phyloP scores from a whole-genome alignment of 2,888 invertebrate species.

The Oasisia sp. region DNA sequence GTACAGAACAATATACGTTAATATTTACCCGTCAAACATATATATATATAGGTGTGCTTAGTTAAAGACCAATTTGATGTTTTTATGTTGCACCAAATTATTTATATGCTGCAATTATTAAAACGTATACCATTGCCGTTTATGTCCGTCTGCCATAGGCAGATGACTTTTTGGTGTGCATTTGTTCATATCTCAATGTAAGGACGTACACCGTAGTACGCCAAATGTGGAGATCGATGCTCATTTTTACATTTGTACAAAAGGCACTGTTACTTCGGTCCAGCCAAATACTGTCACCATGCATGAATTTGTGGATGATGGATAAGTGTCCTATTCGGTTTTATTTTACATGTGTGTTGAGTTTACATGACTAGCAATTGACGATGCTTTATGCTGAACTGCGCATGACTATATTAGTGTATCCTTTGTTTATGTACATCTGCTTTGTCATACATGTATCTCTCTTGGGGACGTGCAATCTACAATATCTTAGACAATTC shows the following conservation, averaged over 20 bases:
- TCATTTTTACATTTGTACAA: constrained; percentile 6
- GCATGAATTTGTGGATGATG: not conserved
- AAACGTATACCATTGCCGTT: not conserved
- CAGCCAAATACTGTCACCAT: not conserved
- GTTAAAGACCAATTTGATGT: not conserved
- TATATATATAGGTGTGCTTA: not conserved
- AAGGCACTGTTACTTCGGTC: not conserved
- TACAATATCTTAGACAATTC: not conserved
- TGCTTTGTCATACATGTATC: not conserved
- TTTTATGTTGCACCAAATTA: not conserved
- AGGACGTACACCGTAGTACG: not conserved
- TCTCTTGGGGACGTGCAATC: not conserved
- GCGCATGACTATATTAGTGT: not conserved
- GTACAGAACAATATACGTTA: not conserved
- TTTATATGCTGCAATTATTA: not conserved
- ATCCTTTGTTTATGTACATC: not conserved
- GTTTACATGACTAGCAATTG: not conserved
- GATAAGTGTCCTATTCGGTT: not conserved
- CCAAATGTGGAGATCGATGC: not conserved
- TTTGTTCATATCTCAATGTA: not conserved
- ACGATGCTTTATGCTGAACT: constrained; percentile 9
- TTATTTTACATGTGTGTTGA: not conserved
- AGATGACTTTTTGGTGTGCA: not conserved
- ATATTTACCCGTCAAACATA: not conserved
- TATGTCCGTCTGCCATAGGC: not conserved